phyloP scores from a whole-genome alignment of 2,888 invertebrate genomes.

The Volucella inanis region DNA sequence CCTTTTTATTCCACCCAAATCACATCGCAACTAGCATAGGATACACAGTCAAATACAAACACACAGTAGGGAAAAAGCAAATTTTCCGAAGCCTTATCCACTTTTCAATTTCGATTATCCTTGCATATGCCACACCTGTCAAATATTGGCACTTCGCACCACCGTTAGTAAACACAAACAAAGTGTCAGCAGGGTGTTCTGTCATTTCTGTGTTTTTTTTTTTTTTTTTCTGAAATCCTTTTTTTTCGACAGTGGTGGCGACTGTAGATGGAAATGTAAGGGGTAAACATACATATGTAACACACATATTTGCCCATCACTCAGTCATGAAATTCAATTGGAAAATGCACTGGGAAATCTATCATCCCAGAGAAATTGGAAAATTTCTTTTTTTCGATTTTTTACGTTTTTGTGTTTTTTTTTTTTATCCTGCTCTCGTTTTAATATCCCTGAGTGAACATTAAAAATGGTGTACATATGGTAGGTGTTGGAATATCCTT shows the following conservation, averaged over 20 bases:
- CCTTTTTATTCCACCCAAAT: slow-evolving; percentile 1
- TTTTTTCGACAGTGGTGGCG: not conserved
- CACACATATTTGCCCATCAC: slow-evolving; percentile 59
- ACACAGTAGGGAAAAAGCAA: not conserved
- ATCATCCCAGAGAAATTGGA: slow-evolving; percentile 63
- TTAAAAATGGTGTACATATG: not conserved
- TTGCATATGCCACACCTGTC: slow-evolving; percentile 73
- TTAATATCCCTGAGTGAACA: slow-evolving; percentile 48
- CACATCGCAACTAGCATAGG: not conserved
- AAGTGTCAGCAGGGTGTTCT: slow-evolving; percentile 36
- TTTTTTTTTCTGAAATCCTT: slow-evolving; percentile 16
- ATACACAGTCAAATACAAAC: not conserved
- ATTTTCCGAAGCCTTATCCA: slow-evolving; percentile 55
- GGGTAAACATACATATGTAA: slow-evolving; percentile 40
- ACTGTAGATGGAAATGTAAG: too few species aligned
- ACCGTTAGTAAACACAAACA: slow-evolving; percentile 48
- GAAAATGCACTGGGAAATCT: slow-evolving; percentile 66
- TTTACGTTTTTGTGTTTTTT: too few species aligned
- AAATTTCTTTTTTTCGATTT: slow-evolving; percentile 3
- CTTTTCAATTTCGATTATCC: slow-evolving; percentile 74
- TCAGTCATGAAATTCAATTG: slow-evolving; percentile 66
- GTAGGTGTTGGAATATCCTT: not conserved
- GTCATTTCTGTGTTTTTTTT: slow-evolving; percentile 18
- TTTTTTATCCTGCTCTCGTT: slow-evolving; percentile 9
- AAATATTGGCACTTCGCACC: slow-evolving; percentile 70